Conservation (phyloP, 2,888 invertebrate genomes). For the Tenthredo distinguenda region DNA sequence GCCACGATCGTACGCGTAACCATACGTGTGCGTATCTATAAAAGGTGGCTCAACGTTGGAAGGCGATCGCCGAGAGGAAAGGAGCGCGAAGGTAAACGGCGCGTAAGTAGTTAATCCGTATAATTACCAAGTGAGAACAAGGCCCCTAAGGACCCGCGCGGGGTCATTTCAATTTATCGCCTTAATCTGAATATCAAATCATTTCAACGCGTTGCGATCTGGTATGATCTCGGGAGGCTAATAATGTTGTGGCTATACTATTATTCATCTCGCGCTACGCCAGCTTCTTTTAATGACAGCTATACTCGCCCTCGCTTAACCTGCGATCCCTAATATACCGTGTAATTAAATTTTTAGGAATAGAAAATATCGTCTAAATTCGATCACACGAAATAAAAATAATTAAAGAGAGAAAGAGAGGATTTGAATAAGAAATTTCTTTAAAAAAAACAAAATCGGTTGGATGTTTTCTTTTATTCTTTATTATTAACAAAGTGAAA, state of each 20-base stretch:
- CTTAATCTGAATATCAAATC: slow-evolving; percentile 66
- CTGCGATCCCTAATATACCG: neutral
- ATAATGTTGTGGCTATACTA: neutral
- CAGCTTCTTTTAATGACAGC: neutral
- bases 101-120: slow-evolving; percentile 63
- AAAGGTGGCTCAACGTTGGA: neutral
- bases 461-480: too few species aligned
- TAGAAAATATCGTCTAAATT: neutral
- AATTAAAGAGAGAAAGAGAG: too few species aligned
- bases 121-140: slow-evolving; percentile 68
- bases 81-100: slow-evolving; percentile 59
- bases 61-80: neutral
- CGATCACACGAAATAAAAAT: neutral
- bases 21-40: too few species aligned
- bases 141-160: slow-evolving; percentile 56
- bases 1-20: too few species aligned
- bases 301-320: neutral
- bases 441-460: too few species aligned
- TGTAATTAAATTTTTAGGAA: neutral
- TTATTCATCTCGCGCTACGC: neutral
- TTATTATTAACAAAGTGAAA: too few species aligned
- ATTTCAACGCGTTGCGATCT: slow-evolving; percentile 36
- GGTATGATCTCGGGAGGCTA: slow-evolving; percentile 39
- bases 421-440: too few species aligned
- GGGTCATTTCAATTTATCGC: slow-evolving; percentile 68